Base-by-base conservation (phyloP, 2,113 vertebrate species). In the Clupea harengus region DNA sequence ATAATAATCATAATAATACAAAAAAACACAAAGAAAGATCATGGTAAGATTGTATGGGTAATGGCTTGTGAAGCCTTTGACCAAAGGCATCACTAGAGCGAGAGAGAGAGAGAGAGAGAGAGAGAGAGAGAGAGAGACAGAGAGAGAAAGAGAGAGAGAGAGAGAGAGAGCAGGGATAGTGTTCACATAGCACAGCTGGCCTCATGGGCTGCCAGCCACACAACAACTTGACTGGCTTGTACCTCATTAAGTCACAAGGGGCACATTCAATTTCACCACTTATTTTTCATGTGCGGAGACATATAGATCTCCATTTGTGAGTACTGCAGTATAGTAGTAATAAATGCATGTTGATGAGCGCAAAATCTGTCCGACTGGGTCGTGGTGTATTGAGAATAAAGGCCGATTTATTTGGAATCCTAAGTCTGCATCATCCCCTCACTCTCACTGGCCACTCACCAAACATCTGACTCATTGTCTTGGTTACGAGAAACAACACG, bases 401-500 rank as follows among this genome's bases (percentile, higher is more conserved):
- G 28, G 72, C 28, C 5, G 72, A 78, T 78, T 78, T 78, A 78
- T 78, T 78, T 13, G 32, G 72, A 39, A 5, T 39, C 28, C 3
- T 28, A 78, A 11, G 28, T 78, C 28, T 17, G 72, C 64, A 72
- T 72, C 64, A 72, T 72, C 22, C 83, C 49, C 25, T 85, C 81
- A 49, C 11, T 2, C 10, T 2, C 18, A 57, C 72, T 80, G 85
- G 83, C 86, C 67, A 44, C 84, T 22, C 46, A 81, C 84, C 39
- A 54, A 67, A 60, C 8, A 57, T 88, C 84, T 86, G 89, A 90
- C 81, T 88, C 85, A 84, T 85, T 67, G 88, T 83, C 90, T n/a
- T 88, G 78, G 90, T 88, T 89, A 94, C 91, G 64, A 32, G 80
- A 85, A 90, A 88, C 87, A 92, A 92, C 87, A 92, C 45, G 78